Percentiles rank a stretch among this genome's conserved stretches.
These are phyloP conservation scores for Emberiza fucata DNA, from an alignment of 2,113 vertebrate genomes.

Conservation along the genomic window DNA sequence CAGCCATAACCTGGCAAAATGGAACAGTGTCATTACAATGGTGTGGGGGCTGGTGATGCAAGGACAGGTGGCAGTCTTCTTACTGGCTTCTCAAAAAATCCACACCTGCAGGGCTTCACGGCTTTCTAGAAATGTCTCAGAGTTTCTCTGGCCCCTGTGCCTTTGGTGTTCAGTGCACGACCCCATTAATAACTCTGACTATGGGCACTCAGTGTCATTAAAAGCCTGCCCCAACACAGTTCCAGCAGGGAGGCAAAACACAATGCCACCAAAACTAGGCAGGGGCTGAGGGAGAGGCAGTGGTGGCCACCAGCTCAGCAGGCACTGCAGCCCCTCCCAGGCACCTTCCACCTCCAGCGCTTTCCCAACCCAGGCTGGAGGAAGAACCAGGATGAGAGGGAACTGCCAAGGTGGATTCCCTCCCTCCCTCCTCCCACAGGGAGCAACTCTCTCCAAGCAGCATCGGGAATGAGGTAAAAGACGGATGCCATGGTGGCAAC, in stretches of 20 bases:
- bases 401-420: neutral
- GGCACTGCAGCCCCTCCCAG: neutral
- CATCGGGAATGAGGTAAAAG: accelerated
- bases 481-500: neutral
- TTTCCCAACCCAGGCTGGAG: accelerated
- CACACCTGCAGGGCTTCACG: neutral
- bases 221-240: neutral
- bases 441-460: neutral
- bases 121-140: neutral
- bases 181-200: neutral
- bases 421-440: neutral
- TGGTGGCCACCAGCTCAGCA: neutral
- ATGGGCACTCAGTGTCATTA: neutral
- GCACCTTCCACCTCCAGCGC: accelerated
- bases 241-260: neutral
- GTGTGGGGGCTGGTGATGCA: neutral
- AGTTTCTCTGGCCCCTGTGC: neutral
- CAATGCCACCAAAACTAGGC: neutral
- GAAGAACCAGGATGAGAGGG: neutral
- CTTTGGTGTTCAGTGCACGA: neutral
- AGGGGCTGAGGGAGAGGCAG: neutral
- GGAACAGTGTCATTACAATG: accelerated
- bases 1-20: neutral
- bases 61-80: neutral
- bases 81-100: neutral